These are phyloP conservation scores for Dasypogon diadema DNA, from an alignment of 2,888 invertebrate species.

Conservation along the genomic window DNA sequence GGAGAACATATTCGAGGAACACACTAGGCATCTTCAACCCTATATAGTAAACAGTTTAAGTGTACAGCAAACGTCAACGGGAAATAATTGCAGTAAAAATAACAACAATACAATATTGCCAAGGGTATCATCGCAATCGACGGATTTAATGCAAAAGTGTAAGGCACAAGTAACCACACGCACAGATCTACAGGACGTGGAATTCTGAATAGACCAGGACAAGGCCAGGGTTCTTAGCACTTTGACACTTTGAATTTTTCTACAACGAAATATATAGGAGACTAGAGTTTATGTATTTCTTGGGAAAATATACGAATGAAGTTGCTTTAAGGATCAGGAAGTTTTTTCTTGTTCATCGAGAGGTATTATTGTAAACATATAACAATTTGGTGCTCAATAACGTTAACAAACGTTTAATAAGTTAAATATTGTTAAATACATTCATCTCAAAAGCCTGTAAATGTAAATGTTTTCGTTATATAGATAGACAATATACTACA, in stretches of 20 bases:
- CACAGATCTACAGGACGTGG: conserved; percentile 87
- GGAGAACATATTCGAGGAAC: conserved; percentile 79
- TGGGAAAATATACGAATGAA: conserved; percentile 22
- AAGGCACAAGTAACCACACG: conserved; percentile 84
- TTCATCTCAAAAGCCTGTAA: conserved; percentile 35
- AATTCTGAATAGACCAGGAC: conserved; percentile 72
- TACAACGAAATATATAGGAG: conserved; percentile 12
- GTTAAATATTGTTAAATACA: conserved; percentile 42
- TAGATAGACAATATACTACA: not conserved
- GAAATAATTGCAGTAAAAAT: conserved; percentile 63
- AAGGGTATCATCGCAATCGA: conserved; percentile 57
- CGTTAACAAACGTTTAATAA: conserved; percentile 28
- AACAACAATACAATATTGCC: conserved; percentile 69
- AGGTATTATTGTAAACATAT: conserved; percentile 31
- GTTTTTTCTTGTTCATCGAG: conserved; percentile 37
- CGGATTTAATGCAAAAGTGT: conserved; percentile 71
- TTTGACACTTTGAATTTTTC: conserved; percentile 10
- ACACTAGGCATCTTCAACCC: conserved; percentile 63
- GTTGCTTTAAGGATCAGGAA: conserved; percentile 13
- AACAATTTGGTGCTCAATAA: conserved; percentile 46
- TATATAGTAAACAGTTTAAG: conserved; percentile 57
- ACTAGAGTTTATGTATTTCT: conserved; percentile 28
- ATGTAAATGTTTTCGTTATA: conserved; percentile 34
- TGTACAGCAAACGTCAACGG: conserved; percentile 69
- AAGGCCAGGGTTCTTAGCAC: conserved; percentile 15